Base-by-base conservation (phyloP, 2,797 vertebrate species). In the Taenioides sp. region DNA sequence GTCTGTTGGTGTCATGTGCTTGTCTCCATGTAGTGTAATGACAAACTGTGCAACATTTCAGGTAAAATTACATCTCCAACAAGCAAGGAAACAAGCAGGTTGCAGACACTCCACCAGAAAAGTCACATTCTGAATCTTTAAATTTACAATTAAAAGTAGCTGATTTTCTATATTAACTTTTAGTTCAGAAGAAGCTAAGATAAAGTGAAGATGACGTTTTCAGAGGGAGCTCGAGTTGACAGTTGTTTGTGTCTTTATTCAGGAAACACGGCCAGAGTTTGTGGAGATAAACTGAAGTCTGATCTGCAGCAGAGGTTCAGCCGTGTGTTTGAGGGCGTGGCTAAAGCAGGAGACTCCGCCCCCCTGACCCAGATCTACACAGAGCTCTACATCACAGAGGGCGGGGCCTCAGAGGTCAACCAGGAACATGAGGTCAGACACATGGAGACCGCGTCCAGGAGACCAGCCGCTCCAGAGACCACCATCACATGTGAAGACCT, bases 351-450 rank as follows among this genome's bases (percentile, higher is more conserved):
- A 55, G 22, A 55, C 54, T 55, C 54, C 54, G 2, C 54, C 54
- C 54, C n/a, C n/a, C n/a, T 55, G 54, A 55, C 7, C n/a, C 54
- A 55, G 54, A 55, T 55, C 10, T 55, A 55, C 54, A 55, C 54
- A 55, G 54, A 55, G n/a, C n/a, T 23, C n/a, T 22, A 55, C n/a
- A 55, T 55, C 54, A 55, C 54, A 55, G 54, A 55, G 54, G 54
- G 54, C 54, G 54, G 54, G 3, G 54, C 54, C 54, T 55, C 54
- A 55, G 54, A 55, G 54, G 54, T 55, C 54, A 55, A 23, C n/a
- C 54, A 55, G 54, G n/a, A 55, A 55, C 54, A 55, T 23, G 54
- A 55, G 54, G 54, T 55, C 54, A 55, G 54, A 55, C 22, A 3
- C 54, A 55, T 55, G 54, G n/a, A 55, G n/a, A 55, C 20, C 0